These are phyloP conservation scores for Poecile montanus DNA, from an alignment of 2,797 vertebrate species.

Conservation along the genomic window DNA sequence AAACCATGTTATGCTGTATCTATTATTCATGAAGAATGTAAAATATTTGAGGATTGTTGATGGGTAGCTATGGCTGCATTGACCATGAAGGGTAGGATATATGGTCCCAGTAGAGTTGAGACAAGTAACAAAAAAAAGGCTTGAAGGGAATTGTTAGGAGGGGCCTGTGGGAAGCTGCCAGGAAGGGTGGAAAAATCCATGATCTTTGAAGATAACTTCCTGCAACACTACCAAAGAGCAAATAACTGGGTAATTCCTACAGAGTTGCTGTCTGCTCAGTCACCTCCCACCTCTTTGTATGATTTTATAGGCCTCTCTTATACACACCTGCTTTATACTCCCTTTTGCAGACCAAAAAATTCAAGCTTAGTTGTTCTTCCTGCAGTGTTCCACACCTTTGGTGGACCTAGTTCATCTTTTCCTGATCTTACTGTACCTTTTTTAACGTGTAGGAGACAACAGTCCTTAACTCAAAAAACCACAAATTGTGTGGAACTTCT, in stretches of 20 bases:
- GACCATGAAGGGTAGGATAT: neutral
- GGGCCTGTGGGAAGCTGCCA: neutral
- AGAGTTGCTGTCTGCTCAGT: neutral
- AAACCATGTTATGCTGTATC: neutral
- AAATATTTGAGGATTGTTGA: neutral
- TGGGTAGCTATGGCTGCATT: neutral
- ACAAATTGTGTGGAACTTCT: neutral
- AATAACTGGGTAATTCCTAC: fast-evolving
- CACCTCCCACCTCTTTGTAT: neutral
- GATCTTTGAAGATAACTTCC: neutral
- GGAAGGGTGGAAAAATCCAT: neutral
- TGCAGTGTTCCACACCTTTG: neutral
- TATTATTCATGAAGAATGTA: neutral
- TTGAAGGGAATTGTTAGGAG: neutral
- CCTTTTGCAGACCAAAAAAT: neutral
- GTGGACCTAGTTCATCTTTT: neutral
- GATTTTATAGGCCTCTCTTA: neutral
- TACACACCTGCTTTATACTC: neutral
- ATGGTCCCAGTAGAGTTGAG: fast-evolving
- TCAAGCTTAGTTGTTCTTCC: neutral
- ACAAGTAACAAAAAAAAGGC: neutral
- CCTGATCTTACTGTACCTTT: fast-evolving
- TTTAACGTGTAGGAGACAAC: neutral
- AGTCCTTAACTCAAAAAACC: neutral
- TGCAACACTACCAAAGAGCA: neutral